Base-by-base conservation (phyloP, 2,797 vertebrate species). In the Leptodactylus fallax region DNA sequence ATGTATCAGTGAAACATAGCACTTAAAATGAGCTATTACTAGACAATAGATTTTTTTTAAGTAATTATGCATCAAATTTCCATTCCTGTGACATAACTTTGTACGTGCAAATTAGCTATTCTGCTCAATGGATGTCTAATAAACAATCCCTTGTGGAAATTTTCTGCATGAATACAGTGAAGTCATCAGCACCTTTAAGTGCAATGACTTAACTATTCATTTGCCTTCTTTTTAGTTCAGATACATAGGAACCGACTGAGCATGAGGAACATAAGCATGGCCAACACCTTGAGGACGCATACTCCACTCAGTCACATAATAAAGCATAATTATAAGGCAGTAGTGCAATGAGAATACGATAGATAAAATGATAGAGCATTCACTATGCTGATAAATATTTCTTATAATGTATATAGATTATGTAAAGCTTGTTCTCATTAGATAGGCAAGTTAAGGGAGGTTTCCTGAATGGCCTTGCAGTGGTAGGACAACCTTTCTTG, bases 21-120 rank as follows among this genome's bases (percentile, higher is more conserved):
- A 76, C 72, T 51, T 51, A 76, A n/a, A 51, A 77, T 77, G 49
- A 77, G 74, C 74, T 23, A 77, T 60, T 79, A 60, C 78, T 27
- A 79, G 23, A 60, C 55, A 79, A 60, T 79, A 79, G 78, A 8
- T 60, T 53, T 65, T n/a, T 36, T 80, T 60, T 13, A 79, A 17
- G 77, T 60, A 79, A 60, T 12, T 79, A 79, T 79, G 55, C 25
- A 79, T 17, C 13, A 45, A 3, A 79, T 79, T 60, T 60, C 25
- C 55, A 58, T 27, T 58, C 78, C 23, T 79, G 78, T 49, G 51
- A 77, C n/a, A 77, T 23, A 77, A 77, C 74, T 77, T 77, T 36
- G 78, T 77, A 77, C 6, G 74, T 53, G 49, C 49, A 77, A 77
- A 77, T 77, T 53, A 21, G 71, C 45, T 77, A n/a, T 49, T 77